Evolutionary conservation across 2,113 vertebrate genomes (phyloP).

Genomic region (Paramisgurnus dabryanus): DNA sequence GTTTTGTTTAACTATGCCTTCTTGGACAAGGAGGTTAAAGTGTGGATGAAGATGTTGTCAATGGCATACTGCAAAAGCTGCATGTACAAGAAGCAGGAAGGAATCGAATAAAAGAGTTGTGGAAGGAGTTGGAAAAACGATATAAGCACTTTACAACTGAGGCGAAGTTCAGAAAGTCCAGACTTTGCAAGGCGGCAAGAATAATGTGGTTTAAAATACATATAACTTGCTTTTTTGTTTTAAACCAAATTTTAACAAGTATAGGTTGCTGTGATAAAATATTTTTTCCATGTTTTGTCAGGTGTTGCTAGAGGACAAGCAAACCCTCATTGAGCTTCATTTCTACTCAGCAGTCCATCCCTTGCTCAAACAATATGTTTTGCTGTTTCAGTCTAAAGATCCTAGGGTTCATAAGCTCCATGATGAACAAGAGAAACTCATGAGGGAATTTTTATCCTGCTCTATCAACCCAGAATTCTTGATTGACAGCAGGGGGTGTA

Average conservation of each 20-base stretch:
- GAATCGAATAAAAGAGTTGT: neutral
- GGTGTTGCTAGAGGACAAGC: neutral
- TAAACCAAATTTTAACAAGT: neutral
- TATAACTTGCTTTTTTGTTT: no score
- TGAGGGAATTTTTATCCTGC: slow-evolving; percentile 35
- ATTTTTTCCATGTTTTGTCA: neutral
- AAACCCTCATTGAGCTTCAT: neutral
- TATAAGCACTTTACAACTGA: neutral
- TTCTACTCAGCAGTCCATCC: slow-evolving; percentile 7
- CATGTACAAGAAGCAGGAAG: neutral
- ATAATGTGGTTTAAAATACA: neutral
- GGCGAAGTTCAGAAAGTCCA: neutral
- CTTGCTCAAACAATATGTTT: slow-evolving; percentile 12
- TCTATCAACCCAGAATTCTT: slow-evolving; percentile 21
- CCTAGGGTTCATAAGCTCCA: slow-evolving; percentile 27
- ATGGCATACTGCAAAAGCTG: neutral
- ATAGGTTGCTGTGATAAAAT: neutral
- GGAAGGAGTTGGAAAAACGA: neutral
- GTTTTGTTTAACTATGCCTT: slow-evolving; percentile 44
- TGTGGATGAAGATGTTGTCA: neutral
- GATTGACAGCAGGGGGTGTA: neutral
- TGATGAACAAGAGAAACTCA: slow-evolving; percentile 34
- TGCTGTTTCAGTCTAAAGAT: slow-evolving; percentile 21
- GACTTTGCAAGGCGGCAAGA: slow-evolving; percentile 1
- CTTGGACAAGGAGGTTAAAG: slow-evolving; percentile 8